Conservation (phyloP, 2,113 vertebrate species). For the Tiliqua scincoides region DNA sequence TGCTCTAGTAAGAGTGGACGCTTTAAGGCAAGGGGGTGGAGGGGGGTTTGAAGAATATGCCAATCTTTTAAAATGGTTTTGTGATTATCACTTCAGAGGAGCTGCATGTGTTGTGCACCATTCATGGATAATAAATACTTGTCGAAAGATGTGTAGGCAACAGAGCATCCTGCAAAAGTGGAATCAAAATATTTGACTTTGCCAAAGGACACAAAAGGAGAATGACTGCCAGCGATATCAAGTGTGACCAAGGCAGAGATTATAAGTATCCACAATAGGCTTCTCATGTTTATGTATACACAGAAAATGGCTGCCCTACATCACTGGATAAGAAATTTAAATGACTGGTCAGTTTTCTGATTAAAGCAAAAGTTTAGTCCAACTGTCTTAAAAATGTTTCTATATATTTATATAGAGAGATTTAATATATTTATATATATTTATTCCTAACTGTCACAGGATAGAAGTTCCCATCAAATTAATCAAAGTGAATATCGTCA, state of each 20-base stretch:
- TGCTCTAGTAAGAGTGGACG: not conserved
- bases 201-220: conserved; percentile 1
- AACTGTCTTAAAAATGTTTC: not conserved
- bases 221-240: not conserved
- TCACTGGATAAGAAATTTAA: not conserved
- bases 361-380: not conserved
- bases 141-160: conserved; percentile 15
- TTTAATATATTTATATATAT: not conserved
- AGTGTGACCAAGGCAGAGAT: not conserved
- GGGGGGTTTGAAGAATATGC: not conserved
- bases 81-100: conserved; percentile 1
- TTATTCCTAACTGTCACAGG: not conserved
- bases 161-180: not conserved
- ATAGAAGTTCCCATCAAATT: not conserved
- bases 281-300: not conserved
- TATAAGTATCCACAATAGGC: not conserved
- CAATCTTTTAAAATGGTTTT: conserved; percentile 3
- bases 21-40: not conserved
- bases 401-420: not conserved
- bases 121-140: conserved; percentile 21
- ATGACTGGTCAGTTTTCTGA: conserved; percentile 8
- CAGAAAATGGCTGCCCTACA: conserved; percentile 2
- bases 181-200: not conserved
- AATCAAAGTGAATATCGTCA: not conserved
- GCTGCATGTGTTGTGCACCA: not conserved